phyloP scores from a whole-genome alignment of 2,797 vertebrate genomes.

The Chanos chanos region DNA sequence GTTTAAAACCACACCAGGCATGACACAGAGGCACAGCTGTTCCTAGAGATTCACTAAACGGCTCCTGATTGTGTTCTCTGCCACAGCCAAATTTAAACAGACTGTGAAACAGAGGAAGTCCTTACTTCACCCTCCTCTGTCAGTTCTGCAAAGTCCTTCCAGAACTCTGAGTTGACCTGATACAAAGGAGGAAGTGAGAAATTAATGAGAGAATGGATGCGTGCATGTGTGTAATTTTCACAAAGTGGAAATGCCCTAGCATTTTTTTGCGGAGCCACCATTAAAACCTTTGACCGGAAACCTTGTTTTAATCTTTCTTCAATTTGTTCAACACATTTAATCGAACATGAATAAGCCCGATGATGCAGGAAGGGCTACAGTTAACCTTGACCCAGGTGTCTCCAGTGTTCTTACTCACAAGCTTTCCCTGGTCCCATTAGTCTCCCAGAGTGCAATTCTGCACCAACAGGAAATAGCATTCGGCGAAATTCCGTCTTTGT shows the following conservation, averaged over 20 bases:
- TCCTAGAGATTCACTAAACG: conserved; percentile 21
- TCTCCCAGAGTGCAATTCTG: conserved; percentile 46
- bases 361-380: conserved; percentile 37
- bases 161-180: neutral
- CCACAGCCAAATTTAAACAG: neutral
- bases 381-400: conserved; percentile 60
- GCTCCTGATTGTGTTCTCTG: conserved; percentile 14
- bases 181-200: conserved; percentile 3
- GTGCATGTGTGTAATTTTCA: conserved; percentile 37
- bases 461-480: conserved; percentile 44
- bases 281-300: conserved; percentile 52
- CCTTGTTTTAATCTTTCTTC: conserved; percentile 48
- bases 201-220: conserved; percentile 9
- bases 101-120: neutral
- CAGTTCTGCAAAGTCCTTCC: neutral
- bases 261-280: conserved; percentile 31
- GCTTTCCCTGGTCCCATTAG: conserved; percentile 19
- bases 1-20: conserved; percentile 34
- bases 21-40: conserved; percentile 36
- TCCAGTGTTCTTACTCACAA: conserved; percentile 51
- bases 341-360: conserved; percentile 55
- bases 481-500: conserved; percentile 15
- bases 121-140: conserved; percentile 6
- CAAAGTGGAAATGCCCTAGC: conserved; percentile 34
- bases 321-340: conserved; percentile 55